Evolutionary conservation across 2,797 vertebrate genomes (phyloP).

Genomic region (Calcarius lapponicus): DNA sequence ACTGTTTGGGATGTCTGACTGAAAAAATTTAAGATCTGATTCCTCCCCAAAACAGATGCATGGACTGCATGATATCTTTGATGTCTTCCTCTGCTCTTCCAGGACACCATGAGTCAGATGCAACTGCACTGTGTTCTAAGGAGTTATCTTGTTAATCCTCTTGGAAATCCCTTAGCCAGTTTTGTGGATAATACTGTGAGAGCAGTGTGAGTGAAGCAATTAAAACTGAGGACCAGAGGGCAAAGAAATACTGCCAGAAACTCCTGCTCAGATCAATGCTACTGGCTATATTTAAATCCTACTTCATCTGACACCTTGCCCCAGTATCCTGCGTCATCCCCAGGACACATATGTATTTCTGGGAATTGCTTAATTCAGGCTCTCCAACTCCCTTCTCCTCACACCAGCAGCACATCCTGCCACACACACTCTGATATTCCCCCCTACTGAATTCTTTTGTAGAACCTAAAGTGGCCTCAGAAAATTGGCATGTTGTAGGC

Average conservation of each 20-base stretch:
- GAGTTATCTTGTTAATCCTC: background rate
- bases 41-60: background rate
- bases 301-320: background rate
- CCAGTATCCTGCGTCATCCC: background rate
- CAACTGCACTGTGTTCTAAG: background rate
- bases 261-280: background rate
- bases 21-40: background rate
- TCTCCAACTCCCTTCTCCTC: background rate
- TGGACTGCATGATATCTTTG: background rate
- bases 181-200: background rate
- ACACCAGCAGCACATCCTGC: background rate
- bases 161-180: background rate
- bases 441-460: background rate
- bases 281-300: slow-evolving; percentile 1
- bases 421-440: fast-evolving
- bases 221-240: background rate
- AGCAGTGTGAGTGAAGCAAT: slow-evolving; percentile 1
- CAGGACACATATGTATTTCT: background rate
- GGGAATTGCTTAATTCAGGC: background rate
- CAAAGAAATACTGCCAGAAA: slow-evolving; percentile 13
- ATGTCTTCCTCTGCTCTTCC: background rate
- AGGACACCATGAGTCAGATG: fast-evolving
- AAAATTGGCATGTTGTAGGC: background rate
- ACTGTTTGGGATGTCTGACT: background rate
- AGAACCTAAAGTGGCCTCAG: background rate